Base-by-base conservation (phyloP, 2,888 invertebrate species). In the Acleris sparsana region DNA sequence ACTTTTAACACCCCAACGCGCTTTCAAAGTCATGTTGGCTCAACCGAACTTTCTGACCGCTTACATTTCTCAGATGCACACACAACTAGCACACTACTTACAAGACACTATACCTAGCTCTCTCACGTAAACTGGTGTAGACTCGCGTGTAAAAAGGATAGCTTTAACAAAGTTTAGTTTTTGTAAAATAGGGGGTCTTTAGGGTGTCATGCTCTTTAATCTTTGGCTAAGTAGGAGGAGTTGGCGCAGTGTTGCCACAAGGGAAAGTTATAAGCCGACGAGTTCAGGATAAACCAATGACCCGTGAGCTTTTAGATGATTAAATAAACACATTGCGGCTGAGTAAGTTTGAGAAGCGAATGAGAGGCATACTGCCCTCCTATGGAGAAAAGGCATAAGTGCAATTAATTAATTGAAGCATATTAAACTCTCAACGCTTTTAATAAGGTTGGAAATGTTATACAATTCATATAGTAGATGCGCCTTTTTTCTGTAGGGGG, bases 251-350 rank as follows among this genome's bases (percentile, higher is more conserved):
- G 57, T 57, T 57, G 57, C 46, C 53, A 61, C 53, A 61, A 56
- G 51, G 29, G 17, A 22, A 63, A 57, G 44, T 57, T 63, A 25
- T 56, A 63, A 56, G 55, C 62, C 16, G 51, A 17, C 43, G 6
- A 9, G 53, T 20, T 20, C 9, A 18, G 53, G 18, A 43, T 48
- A 48, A 44, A 16, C 13, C 48, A 46, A 25, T 46, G 61, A 62
- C 25, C 9, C 17, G 33, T 39, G 62, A 62, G 29, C 22, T 55
- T 25, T 48, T 16, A 46, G 7, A 29, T 39, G 25, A 53, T 39
- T 53, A 18, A 43, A 44, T 39, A 39, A 33, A 53, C 17, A 33
- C 6, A 17, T 33, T 11, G n/a, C 0, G 6, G 53, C 13, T 11
- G 20, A 20, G 5, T 18, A 7, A 18, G 22, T 18, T 22, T 51